Base-by-base conservation (phyloP, 1,140 invertebrate species). In the Ephestia elutella region DNA sequence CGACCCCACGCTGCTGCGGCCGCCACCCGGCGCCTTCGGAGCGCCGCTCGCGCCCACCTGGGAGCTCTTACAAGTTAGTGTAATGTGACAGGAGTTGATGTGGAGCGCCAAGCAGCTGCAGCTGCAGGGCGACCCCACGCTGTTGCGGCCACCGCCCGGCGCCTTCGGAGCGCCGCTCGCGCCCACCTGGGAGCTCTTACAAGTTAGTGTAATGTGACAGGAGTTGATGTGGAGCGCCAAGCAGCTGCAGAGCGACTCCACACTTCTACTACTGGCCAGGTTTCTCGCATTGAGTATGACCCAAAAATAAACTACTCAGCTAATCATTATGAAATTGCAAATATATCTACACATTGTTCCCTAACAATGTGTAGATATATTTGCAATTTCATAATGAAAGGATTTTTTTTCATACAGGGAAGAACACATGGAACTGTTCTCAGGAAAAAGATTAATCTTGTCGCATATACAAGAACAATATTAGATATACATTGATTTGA, bases 141-240 rank as follows among this genome's bases (percentile, higher is more conserved):
- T 90, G 44, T 73, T 89, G 53, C 86, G 89, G n/a, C 91, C 90
- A 13, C 87, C 91, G 5, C 90, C 90, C 59, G 89, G 90, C 18
- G 85, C 92, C 0, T 80, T 92, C 28, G 82, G 89, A 5, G 86
- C 93, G 9, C 87, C 92, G 2, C 87, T 93, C 19, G 91, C 93
- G 3, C 93, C 95, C 1, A 94, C 94, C 20, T 96, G 95, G 95
- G 95, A 96, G 83, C 91, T 95, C 64, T 89, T 96, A 60, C 95
- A 95, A 90, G 94, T 95, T 87, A 86, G 68, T 70, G 55, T 7
- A 4, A 38, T 8, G 5, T 8, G 30, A 1, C 9, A 7, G 11
- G 9, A 32, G 9, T 32, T 32, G 1, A 32, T 32, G 3, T 32
- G 94, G 95, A 93, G 92, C 73, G 91, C 92, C 62, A 92, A 90